Base-by-base conservation (phyloP, 2,113 vertebrate genomes). In the Corvus cornix region DNA sequence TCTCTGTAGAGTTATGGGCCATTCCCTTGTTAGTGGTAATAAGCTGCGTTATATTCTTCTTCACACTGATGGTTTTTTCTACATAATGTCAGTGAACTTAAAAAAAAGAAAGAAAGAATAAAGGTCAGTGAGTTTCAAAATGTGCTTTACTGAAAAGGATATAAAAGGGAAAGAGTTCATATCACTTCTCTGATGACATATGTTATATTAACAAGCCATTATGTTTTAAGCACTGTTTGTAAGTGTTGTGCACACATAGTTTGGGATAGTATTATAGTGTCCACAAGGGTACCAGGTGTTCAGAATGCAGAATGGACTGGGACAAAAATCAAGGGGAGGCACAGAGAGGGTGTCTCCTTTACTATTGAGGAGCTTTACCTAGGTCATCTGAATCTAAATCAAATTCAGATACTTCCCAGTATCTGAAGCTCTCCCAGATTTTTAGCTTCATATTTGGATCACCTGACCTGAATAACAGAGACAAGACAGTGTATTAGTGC, bases 21-120 rank as follows among this genome's bases (percentile, higher is more conserved):
- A 73, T 96, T 97, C 84, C 44, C 84, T 94, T 97, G 64, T 96
- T 96, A 95, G 41, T 89, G 66, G 68, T 94, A 95, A 97, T 96
- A 96, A 96, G 95, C 67, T 83, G 68, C 44, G 59, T 95, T 96
- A 90, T 62, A 87, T 91, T 90, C 73, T 77, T 77, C 76, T 97
- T 95, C 75, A 68, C 89, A 81, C 39, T 75, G 66, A 91, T 72
- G 18, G 69, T 35, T 83, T 80, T 90, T 86, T 53, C 70, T 93
- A 69, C 69, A 68, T 92, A 95, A 93, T 91, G 30, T 12, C 44
- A 64, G 41, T 27, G 28, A 62, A 92, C 5, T 84, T 43, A 1
- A 31, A 66, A 82, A 56, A 83, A 33, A 26, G 11, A 16, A 39
- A 6, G 15, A 41, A 67, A 63, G 39, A 46, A 91, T 95, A 92